Base-by-base conservation (phyloP, 2,797 vertebrate genomes). In the Acanthiza pusilla region DNA sequence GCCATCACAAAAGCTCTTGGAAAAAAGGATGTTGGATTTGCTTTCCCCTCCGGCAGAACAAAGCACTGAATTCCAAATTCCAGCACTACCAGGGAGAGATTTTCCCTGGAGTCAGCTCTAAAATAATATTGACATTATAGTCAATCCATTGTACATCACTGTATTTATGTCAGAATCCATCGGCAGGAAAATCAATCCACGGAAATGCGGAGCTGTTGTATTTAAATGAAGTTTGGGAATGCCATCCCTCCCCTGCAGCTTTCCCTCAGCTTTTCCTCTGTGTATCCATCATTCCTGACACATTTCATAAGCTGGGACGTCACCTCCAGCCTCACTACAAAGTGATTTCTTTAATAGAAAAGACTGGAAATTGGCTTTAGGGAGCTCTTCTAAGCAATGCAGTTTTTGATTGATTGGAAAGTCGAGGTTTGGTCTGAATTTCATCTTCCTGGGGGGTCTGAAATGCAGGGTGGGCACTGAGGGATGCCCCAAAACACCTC, bases 41-140 rank as follows among this genome's bases (percentile, higher is more conserved):
- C 29, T 65, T 77, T 38, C 34, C 47, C 87, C 60, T 73, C 36
- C 72, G 73, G 93, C 72, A 89, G 65, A 75, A 57, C 51, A 61
- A 78, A 74, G 55, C 30, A 21, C 53, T 63, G 62, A 71, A 93
- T 85, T 91, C 90, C 93, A 95, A 77, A 92, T 83, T 91, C 89
- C 94, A 96, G 85, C 71, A 77, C 51, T 62, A 88, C 89, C 96
- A 95, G 89, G 10, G 62, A 92, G 83, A 45, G 88, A 58, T 95
- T 96, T 96, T 94, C 91, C 88, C 97, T 89, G 8, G 57, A 97
- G 91, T 96, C 97, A 97, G 97, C 96, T 96, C 96, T 96, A 92
- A 96, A 97, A 94, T 93, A 91, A 97, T 48, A 82, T 91, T 97
- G 96, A 92, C 92, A 89, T 96, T 91, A 75, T 9, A 75, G 96